These are phyloP conservation scores for Yponomeuta sedellus DNA, from an alignment of 2,888 invertebrate genomes.

Conservation along the genomic window DNA sequence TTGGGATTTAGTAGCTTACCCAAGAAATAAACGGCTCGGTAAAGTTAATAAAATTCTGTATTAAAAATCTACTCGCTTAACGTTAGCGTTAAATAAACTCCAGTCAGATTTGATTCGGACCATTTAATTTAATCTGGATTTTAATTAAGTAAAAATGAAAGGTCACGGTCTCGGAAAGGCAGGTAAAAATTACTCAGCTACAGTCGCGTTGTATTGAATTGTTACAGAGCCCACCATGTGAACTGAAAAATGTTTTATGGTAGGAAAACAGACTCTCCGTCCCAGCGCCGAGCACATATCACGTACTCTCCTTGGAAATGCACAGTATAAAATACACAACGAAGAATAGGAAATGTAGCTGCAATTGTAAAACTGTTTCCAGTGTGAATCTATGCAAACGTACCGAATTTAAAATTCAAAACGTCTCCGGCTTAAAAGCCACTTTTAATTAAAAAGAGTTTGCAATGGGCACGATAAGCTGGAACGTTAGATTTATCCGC, in stretches of 20 bases:
- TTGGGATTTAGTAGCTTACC: too few relatives aligned
- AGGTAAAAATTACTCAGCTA: too few relatives aligned
- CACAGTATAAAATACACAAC: slow-evolving; percentile 60
- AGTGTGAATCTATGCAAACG: slow-evolving; percentile 39
- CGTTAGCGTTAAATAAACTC: too few relatives aligned
- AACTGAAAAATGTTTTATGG: slow-evolving; percentile 61
- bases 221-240: slow-evolving; percentile 46
- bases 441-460: slow-evolving; percentile 6
- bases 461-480: not conserved
- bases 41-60: too few relatives aligned
- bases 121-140: too few relatives aligned
- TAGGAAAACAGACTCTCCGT: slow-evolving; percentile 32
- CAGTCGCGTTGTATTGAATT: slow-evolving; percentile 39
- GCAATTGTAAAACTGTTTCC: slow-evolving; percentile 53
- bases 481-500: slow-evolving; percentile 35
- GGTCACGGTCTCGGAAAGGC: too few relatives aligned
- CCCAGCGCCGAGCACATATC: slow-evolving; percentile 43
- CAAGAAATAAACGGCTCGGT: too few relatives aligned
- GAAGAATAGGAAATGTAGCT: slow-evolving; percentile 52
- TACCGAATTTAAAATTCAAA: slow-evolving; percentile 47
- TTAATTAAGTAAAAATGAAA: too few relatives aligned
- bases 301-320: slow-evolving; percentile 54
- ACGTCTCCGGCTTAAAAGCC: not conserved
- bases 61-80: too few relatives aligned
- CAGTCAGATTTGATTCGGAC: too few relatives aligned